Base-by-base conservation (phyloP, 2,888 invertebrate genomes). In the Harpalus rufipes region DNA sequence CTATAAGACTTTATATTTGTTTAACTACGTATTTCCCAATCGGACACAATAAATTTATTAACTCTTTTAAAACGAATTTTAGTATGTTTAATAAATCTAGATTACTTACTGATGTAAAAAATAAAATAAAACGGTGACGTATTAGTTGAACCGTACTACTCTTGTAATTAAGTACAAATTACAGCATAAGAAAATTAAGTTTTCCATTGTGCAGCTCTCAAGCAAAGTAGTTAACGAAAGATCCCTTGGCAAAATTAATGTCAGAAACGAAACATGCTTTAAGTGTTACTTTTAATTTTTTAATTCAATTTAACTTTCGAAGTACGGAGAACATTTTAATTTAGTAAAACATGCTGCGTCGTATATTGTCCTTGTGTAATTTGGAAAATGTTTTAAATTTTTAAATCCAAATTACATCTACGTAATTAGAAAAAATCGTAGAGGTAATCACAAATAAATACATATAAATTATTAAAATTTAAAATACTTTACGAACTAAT, bases 251-350 rank as follows among this genome's bases (percentile, higher is more conserved):
- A 44, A 79, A 59, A 79, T 79, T 79, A 39, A 79, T 79, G 61
- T 39, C 79, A 41, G 61, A 79, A 79, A 79, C 32, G 32, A 59
- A 79, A 61, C 39, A 39, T 61, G 59, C 32, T 59, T 79, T 39
- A 61, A 79, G 59, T 79, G 79, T 81, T 81, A 81, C 63, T 63
- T 63, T 81, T 81, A 81, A 63, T 81, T 81, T 81, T 81, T 81
- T 81, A 81, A 81, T 81, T 81, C 61, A 81, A 81, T 81, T 81
- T 65, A 41, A 79, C 79, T 79, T 79, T 41, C 32, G 16, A 59
- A 79, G 59, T 61, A 56, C 41, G 14, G 14, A 61, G 79, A 61
- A 79, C 61, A 79, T 79, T 79, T 79, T 79, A 79, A 79, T 79
- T 61, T 32, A 61, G 61, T 79, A 79, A 61, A 59, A 12, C 78